Evolutionary conservation across 2,113 vertebrate species (phyloP), one percentile per base, ranked within the genome.

Genomic region (Haemorhous mexicanus): DNA sequence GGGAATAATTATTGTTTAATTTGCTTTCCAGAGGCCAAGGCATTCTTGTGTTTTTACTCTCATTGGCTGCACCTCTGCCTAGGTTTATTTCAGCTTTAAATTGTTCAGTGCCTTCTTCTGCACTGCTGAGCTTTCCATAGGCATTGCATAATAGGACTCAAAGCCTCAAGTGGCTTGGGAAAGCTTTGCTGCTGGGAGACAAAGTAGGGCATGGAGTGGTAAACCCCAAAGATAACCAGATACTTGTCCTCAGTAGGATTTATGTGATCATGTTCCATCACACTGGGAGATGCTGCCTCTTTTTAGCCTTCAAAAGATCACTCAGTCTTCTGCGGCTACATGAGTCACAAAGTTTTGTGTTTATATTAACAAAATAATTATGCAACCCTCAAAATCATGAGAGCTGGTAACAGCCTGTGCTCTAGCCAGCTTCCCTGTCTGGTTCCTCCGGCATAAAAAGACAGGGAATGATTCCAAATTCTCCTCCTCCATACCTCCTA

Each of bases 291-390:
- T 46, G 41, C 79, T 88, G 67, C 55, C 55, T 62, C 63, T 41
- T 79, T 88, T 62, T 69, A 68, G 43, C 35, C 50, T 95, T 83
- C 58, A 70, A 30, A 94, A 83, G 43, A 87, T 81, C 63, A 41
- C 55, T 76, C 24, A 16, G 13, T 37, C 56, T 95, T 87, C 86
- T 84, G 64, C 3, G 14, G 52, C 21, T 80, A 27, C 33, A 21
- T 58, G 63, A 94, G 50, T 84, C 88, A 90, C 63, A 90, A 74
- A 93, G 64, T 68, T 70, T 70, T 93, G 35, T 77, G 35, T 89
- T 93, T 72, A 39, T 50, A 52, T 66, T 80, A n/a, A 16, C 64
- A 88, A 94, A 94, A 74, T 67, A 63, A 84, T 84, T 94, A 56
- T 28, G 47, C 63, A 81, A 44, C 61, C 52, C 43, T 92, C 80